Evolutionary conservation across 1,140 invertebrate genomes (phyloP), one percentile per base, ranked within the genome.

Genomic region (Zaprionus vittiger): DNA sequence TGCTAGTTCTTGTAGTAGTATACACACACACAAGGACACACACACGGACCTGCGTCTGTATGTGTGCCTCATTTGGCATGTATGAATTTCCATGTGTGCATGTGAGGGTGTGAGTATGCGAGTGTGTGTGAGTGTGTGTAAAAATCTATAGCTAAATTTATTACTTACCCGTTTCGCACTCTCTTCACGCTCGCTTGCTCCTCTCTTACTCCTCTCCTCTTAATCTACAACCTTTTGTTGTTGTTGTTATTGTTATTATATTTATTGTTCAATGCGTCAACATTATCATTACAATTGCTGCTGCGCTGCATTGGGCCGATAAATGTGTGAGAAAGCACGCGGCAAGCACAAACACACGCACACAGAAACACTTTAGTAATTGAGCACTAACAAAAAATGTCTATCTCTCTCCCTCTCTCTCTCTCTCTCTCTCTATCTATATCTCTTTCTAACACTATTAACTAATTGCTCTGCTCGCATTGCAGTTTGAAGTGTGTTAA

Each of bases 1-100:
- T 62, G 38, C 31, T 69, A 55, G 37, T 20, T 67, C 9, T 61
- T 54, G 37, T 54, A 44, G 38, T 68, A 62, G 70, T 90, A 82
- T 81, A 86, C 80, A 90, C 71, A 83, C 77, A 81, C 71, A 69
- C 34, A 31, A 1, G 28, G 1, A 2, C 7, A 69, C 22, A 65
- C 20, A 41, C 49, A 38, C 1, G 15, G 14, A 14, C n/a, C 37
- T 44, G 59, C 22, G 34, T 26, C 12, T 26, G 59, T 61, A 28
- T 61, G 59, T 24, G 59, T 61, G 59, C 59, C 9, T 55, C 31
- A 20, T 57, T 47, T 31, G 24, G 12, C 38, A 49, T 38, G 34
- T 41, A 34, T 38, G 6, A 17, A 47, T 14, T 38, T 15, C 17
- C 34, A 52, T n/a, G 15, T 15, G 12, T 41, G 47, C 15, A 9